Percentiles rank a stretch among this genome's conserved stretches.
These are phyloP conservation scores for Petrocephalus zakoni DNA, from an alignment of 2,113 vertebrate species.

Conservation along the genomic window DNA sequence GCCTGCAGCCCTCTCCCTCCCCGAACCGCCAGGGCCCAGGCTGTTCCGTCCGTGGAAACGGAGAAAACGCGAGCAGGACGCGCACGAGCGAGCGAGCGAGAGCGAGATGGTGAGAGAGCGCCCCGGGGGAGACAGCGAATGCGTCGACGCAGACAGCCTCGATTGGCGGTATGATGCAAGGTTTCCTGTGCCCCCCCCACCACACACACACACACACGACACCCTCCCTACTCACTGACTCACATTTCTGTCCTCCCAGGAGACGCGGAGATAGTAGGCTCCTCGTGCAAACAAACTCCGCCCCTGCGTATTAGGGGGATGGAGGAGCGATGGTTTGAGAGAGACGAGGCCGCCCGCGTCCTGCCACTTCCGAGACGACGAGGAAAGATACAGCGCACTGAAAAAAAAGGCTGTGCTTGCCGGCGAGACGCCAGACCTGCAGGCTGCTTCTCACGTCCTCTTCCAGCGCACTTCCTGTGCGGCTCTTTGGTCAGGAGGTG, in stretches of 20 bases:
- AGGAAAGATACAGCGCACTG: background rate
- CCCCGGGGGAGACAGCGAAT: background rate
- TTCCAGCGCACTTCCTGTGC: background rate
- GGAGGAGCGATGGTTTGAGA: background rate
- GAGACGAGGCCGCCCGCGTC: background rate
- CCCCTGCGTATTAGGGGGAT: background rate
- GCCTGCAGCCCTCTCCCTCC: background rate
- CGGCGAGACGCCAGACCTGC: background rate
- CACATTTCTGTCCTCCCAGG: slow-evolving; percentile 14
- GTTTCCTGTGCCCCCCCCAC: slow-evolving; percentile 27
- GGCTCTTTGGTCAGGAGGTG: background rate
- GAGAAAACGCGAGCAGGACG: background rate
- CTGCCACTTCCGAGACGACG: background rate
- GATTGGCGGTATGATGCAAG: slow-evolving; percentile 14
- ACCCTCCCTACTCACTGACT: slow-evolving; percentile 10
- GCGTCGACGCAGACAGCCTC: background rate
- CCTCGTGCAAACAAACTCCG: slow-evolving; percentile 7
- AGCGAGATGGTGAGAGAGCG: background rate
- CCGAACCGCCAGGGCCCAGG: slow-evolving; percentile 15
- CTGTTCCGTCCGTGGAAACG: background rate
- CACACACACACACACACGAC: background rate
- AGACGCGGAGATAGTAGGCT: background rate
- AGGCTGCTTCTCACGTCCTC: background rate
- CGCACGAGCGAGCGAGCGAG: background rate
- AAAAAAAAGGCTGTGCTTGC: background rate